Conservation (phyloP, 1,140 invertebrate species). For the Drosophila miranda region DNA sequence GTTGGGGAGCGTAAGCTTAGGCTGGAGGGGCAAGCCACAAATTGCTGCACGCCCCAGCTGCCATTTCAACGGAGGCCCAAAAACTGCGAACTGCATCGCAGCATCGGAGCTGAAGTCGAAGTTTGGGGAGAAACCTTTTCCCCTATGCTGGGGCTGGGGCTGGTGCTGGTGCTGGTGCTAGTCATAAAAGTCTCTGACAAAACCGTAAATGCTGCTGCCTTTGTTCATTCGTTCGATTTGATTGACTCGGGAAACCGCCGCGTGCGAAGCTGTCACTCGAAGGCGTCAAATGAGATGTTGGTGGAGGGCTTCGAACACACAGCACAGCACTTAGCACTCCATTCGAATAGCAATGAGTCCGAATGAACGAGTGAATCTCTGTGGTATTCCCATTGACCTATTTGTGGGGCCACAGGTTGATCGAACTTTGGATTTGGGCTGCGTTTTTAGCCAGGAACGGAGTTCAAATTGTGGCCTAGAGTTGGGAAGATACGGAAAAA, state of each 20-base stretch:
- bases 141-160: not conserved
- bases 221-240: slow-evolving; percentile 22
- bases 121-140: slow-evolving; percentile 55
- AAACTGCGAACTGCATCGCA: slow-evolving; percentile 53
- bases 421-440: too few species aligned
- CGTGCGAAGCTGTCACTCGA: slow-evolving; percentile 19
- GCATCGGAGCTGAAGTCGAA: not conserved
- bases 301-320: not conserved
- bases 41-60: too few species aligned
- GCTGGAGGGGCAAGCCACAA: not conserved
- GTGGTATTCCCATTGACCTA: slow-evolving; percentile 9
- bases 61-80: slow-evolving; percentile 14
- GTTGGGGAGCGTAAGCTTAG: not conserved
- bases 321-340: not conserved
- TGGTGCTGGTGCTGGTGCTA: too few species aligned
- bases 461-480: not conserved
- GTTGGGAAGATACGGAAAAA: not conserved
- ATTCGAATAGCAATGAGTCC: too few species aligned
- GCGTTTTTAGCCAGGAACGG: too few species aligned
- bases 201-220: slow-evolving; percentile 12
- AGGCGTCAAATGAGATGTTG: slow-evolving; percentile 23
- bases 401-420: not conserved
- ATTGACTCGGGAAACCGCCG: slow-evolving; percentile 20
- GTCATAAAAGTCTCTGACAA: slow-evolving; percentile 12
- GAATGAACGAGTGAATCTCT: slow-evolving; percentile 9